A percentile compares a stretch with the other conserved stretches of the same genome.
These are phyloP conservation scores for Onthophagus sagittarius DNA, from an alignment of 2,888 invertebrate genomes.

Conservation along the genomic window DNA sequence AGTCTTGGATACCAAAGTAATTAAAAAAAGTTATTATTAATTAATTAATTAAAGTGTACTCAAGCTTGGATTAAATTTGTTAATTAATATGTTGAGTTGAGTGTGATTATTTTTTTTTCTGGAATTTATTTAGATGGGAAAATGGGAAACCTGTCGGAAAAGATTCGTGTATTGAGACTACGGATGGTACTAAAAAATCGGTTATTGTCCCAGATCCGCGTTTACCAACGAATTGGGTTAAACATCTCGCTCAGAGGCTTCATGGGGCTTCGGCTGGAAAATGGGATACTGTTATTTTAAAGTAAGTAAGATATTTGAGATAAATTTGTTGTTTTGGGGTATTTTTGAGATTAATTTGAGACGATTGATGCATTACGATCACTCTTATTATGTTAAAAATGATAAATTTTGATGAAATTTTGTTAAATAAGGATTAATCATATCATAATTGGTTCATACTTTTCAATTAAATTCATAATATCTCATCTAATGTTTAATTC, in stretches of 20 bases:
- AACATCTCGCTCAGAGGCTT: slow-evolving; percentile 70
- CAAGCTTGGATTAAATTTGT: slow-evolving; percentile 4
- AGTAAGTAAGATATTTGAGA: no score
- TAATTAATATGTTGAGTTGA: slow-evolving; percentile 12
- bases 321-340: no score
- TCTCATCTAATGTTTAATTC: no score
- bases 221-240: slow-evolving; percentile 72
- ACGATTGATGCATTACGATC: no score
- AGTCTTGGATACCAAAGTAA: slow-evolving; percentile 33
- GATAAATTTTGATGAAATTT: no score
- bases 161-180: slow-evolving; percentile 47
- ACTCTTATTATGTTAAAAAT: no score
- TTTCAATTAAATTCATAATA: no score
- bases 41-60: slow-evolving; percentile 9
- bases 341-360: no score
- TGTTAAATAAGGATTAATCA: no score
- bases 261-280: slow-evolving; percentile 70
- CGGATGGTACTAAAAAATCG: slow-evolving; percentile 49
- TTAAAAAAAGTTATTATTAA: slow-evolving; percentile 11
- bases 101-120: not conserved
- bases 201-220: slow-evolving; percentile 70
- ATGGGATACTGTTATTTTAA: slow-evolving; percentile 75
- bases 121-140: slow-evolving; percentile 53
- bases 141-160: slow-evolving; percentile 65
- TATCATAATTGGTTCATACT: no score